Evolutionary conservation across 2,113 vertebrate genomes (phyloP).

Genomic region (Oophaga pumilio): DNA sequence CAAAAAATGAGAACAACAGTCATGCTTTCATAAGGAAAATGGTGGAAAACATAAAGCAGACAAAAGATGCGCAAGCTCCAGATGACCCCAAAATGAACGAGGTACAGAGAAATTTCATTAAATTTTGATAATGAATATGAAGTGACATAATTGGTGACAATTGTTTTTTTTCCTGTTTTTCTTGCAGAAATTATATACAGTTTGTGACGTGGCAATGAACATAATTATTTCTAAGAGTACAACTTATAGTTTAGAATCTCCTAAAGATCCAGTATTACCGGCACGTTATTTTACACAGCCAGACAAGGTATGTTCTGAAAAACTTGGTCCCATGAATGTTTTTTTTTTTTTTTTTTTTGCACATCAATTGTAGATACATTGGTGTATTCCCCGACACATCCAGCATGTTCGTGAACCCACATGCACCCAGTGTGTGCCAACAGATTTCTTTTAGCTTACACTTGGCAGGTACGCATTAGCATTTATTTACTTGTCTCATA

Average conservation of each 20-base stretch:
- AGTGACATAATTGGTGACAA: not conserved
- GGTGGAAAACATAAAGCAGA: conserved; percentile 99
- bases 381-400: no score
- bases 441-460: no score
- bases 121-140: not conserved
- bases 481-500: no score
- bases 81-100: conserved; percentile 94
- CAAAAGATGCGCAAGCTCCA: conserved; percentile 93
- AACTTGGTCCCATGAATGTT: no score
- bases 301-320: conserved; percentile 83
- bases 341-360: no score
- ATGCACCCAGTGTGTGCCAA: no score
- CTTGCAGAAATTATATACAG: conserved; percentile 93
- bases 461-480: no score
- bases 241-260: conserved; percentile 97
- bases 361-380: no score
- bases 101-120: conserved; percentile 70
- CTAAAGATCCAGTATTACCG: conserved; percentile 96
- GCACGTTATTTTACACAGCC: conserved; percentile 95
- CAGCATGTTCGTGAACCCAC: no score
- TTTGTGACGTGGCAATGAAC: conserved; percentile 98
- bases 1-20: conserved; percentile 99
- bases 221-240: conserved; percentile 99
- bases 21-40: conserved; percentile 98
- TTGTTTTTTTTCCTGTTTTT: not conserved